A percentile compares a stretch with the other conserved stretches of the same genome.
phyloP scores from a whole-genome alignment of 2,797 vertebrate genomes.

The Adrianichthys oophorus region DNA sequence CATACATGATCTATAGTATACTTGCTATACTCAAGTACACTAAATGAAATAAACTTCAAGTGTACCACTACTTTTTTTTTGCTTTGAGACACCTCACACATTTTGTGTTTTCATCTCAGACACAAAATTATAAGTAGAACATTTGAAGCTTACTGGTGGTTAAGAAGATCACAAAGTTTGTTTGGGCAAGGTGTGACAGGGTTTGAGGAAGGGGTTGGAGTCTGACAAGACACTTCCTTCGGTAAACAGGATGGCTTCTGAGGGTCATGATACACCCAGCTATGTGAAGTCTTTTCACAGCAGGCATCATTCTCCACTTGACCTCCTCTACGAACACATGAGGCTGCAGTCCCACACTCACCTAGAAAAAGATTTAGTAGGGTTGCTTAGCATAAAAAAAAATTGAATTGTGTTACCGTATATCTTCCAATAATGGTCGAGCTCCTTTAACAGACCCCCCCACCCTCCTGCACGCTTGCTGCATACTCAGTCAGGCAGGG shows the following conservation, averaged over 20 bases:
- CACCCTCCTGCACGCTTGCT: too few species aligned
- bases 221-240: conserved; percentile 36
- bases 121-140: not conserved
- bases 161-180: conserved; percentile 60
- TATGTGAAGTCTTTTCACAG: conserved; percentile 69
- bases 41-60: too few species aligned
- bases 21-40: too few species aligned
- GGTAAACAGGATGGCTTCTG: conserved; percentile 60
- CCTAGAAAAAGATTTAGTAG: conserved; percentile 43
- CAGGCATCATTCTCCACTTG: conserved; percentile 61
- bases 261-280: conserved; percentile 66
- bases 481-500: too few species aligned
- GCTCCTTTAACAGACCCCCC: too few species aligned
- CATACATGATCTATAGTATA: too few species aligned
- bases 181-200: not conserved
- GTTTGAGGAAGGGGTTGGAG: accelerated
- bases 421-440: too few species aligned
- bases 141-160: conserved; percentile 55
- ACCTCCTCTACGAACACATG: conserved; percentile 69
- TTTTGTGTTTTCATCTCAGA: not conserved
- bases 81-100: not conserved
- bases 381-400: not conserved
- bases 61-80: not conserved
- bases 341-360: conserved; percentile 62
- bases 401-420: too few species aligned